Conservation (phyloP, 2,113 vertebrate genomes). For the Lasiurus borealis region DNA sequence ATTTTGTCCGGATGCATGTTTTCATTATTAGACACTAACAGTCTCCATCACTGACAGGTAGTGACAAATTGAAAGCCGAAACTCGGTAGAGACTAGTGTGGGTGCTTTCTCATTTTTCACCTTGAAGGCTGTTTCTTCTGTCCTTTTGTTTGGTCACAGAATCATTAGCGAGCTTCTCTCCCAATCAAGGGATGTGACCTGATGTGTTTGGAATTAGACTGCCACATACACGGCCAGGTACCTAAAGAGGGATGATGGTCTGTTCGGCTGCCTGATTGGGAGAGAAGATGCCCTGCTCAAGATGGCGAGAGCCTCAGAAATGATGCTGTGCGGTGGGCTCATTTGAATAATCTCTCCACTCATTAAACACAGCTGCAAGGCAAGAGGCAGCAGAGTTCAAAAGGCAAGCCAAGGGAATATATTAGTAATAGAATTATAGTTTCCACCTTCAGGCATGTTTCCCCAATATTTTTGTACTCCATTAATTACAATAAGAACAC, state of each 20-base stretch:
- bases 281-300: slow-evolving; percentile 78
- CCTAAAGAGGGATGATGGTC: slow-evolving; percentile 69
- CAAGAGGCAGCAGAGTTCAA: slow-evolving; percentile 87
- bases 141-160: slow-evolving; percentile 81
- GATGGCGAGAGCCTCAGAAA: slow-evolving; percentile 79
- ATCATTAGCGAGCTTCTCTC: slow-evolving; percentile 79
- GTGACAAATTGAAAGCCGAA: slow-evolving; percentile 65
- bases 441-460: slow-evolving; percentile 85
- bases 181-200: slow-evolving; percentile 71
- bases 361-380: slow-evolving; percentile 91
- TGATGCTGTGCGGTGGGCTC: slow-evolving; percentile 82
- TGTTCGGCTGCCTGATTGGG: slow-evolving; percentile 71
- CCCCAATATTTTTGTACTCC: slow-evolving; percentile 79
- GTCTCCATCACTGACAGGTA: slow-evolving; percentile 69
- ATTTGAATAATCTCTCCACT: slow-evolving; percentile 90
- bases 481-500: slow-evolving; percentile 85
- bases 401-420: slow-evolving; percentile 88
- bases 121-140: slow-evolving; percentile 75
- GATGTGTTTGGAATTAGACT: slow-evolving; percentile 75
- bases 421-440: slow-evolving; percentile 87
- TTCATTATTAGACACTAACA: slow-evolving; percentile 47
- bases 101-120: slow-evolving; percentile 78
- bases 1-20: slow-evolving; percentile 42
- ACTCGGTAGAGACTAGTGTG: background rate
- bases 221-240: slow-evolving; percentile 57